A percentile compares a stretch with the other conserved stretches of the same genome.
These are phyloP conservation scores for Darevskia nairensis DNA, from an alignment of 2,797 vertebrate species.

Conservation along the genomic window DNA sequence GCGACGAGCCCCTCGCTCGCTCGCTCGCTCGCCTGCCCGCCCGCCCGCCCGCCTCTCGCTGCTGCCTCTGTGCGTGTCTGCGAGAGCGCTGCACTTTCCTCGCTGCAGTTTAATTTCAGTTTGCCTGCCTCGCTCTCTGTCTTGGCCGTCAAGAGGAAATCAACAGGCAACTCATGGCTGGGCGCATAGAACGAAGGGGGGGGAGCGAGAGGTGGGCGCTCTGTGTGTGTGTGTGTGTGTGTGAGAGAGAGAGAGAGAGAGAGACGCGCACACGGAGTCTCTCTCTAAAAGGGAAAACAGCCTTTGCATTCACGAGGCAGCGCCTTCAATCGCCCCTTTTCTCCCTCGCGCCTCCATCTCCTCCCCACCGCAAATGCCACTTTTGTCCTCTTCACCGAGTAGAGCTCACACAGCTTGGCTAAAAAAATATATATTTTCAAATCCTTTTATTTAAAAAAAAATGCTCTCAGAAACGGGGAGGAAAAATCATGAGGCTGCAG, in stretches of 20 bases:
- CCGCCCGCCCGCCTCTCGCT: constrained; percentile 33
- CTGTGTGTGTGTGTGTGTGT: too few species aligned
- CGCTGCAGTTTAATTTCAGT: constrained; percentile 80
- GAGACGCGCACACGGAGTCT: constrained; percentile 59
- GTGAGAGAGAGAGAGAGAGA: constrained; percentile 22
- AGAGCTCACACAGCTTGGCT: neutral
- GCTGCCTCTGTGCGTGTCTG: constrained; percentile 56
- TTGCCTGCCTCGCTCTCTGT: constrained; percentile 67
- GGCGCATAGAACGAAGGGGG: constrained; percentile 64
- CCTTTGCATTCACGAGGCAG: constrained; percentile 79
- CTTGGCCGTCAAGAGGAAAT: constrained; percentile 74
- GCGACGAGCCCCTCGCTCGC: constrained; percentile 62
- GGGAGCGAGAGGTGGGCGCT: constrained; percentile 1
- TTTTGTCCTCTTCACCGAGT: constrained; percentile 73
- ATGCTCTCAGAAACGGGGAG: neutral
- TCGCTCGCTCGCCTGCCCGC: constrained; percentile 59
- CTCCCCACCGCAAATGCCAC: constrained; percentile 70
- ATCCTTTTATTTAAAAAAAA: too few species aligned
- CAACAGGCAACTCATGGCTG: constrained; percentile 84
- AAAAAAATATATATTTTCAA: neutral
- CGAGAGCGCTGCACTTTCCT: constrained; percentile 70
- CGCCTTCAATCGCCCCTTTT: constrained; percentile 79
- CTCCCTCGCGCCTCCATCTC: constrained; percentile 76
- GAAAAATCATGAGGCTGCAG: neutral
- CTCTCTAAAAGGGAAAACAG: constrained; percentile 76